A percentile compares a stretch with the other conserved stretches of the same genome.
These are phyloP conservation scores for Myopa testacea DNA, from an alignment of 2,888 invertebrate species.

Conservation along the genomic window DNA sequence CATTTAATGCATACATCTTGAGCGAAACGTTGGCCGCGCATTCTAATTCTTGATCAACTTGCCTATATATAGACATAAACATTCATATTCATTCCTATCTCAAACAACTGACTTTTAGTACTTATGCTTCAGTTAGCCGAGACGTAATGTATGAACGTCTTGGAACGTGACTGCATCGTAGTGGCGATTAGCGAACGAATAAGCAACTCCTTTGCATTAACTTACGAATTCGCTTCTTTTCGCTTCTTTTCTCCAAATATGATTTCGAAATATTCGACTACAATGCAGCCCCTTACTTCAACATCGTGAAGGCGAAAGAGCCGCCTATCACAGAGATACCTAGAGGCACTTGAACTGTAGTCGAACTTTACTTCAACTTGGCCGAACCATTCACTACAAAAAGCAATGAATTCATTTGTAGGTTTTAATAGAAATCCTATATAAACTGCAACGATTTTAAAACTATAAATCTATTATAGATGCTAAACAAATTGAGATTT, in stretches of 20 bases:
- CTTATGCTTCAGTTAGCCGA: too few species aligned
- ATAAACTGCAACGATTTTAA: conserved; percentile 29
- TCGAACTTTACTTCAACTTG: neutral
- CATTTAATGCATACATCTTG: too few species aligned
- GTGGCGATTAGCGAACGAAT: too few species aligned
- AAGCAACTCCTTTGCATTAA: neutral
- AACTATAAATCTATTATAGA: neutral
- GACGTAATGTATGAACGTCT: too few species aligned
- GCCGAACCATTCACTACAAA: conserved; percentile 27
- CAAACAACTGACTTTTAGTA: too few species aligned
- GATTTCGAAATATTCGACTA: conserved; percentile 92
- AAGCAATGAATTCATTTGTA: conserved; percentile 32
- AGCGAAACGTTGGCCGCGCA: too few species aligned
- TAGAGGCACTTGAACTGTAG: conserved; percentile 31
- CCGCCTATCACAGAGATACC: conserved; percentile 42
- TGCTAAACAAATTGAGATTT: conserved; percentile 3
- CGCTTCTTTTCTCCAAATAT: conserved; percentile 71
- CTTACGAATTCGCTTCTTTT: too few species aligned
- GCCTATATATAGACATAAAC: too few species aligned
- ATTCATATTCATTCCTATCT: too few species aligned
- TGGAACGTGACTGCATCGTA: too few species aligned
- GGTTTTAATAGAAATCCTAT: neutral
- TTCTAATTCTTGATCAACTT: too few species aligned
- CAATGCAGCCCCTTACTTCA: conserved; percentile 70
- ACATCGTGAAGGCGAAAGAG: conserved; percentile 50